Evolutionary conservation across 1,140 invertebrate genomes (phyloP).

Genomic region (Globodera ellingtonae): DNA sequence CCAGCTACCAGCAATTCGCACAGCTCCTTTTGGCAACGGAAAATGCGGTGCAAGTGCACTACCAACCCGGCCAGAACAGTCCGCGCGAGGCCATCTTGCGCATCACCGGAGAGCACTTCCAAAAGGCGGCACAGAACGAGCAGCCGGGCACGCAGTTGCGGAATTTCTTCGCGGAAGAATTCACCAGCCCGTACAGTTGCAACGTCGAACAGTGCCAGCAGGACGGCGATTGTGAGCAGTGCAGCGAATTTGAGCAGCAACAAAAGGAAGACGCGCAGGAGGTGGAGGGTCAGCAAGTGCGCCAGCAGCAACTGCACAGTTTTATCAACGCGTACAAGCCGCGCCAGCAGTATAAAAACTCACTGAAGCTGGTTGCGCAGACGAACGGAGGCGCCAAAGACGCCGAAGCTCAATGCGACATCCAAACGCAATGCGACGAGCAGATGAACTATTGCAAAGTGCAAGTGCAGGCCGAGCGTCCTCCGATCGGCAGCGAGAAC

Average conservation of each 20-base stretch:
- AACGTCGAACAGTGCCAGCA: constrained; percentile 8
- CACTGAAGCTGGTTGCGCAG: constrained; percentile 31
- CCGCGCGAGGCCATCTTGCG: constrained; percentile 32
- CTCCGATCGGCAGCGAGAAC: constrained; percentile 22
- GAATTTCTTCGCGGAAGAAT: constrained; percentile 36
- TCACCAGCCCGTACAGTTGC: constrained; percentile 9
- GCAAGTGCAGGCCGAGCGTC: constrained; percentile 25
- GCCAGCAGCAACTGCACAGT: constrained; percentile 24
- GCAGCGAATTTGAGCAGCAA: constrained; percentile 18
- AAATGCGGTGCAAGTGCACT: constrained; percentile 45
- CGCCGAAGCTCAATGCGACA: constrained; percentile 23
- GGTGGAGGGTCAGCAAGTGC: constrained; percentile 23
- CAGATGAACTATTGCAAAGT: constrained; percentile 37
- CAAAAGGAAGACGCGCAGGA: constrained; percentile 32
- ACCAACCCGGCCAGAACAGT: constrained; percentile 33
- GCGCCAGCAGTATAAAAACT: constrained; percentile 35
- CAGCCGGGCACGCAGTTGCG: constrained; percentile 16
- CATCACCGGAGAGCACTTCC: constrained; percentile 25
- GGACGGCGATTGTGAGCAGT: neutral
- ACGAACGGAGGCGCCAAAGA: constrained; percentile 24
- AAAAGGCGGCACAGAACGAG: constrained; percentile 32
- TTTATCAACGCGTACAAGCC: constrained; percentile 32
- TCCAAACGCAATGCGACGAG: constrained; percentile 34
- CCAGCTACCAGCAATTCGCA: constrained; percentile 35
- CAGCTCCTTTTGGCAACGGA: constrained; percentile 44